Conservation (phyloP, 2,888 invertebrate species). For the Tetragnatha montana region DNA sequence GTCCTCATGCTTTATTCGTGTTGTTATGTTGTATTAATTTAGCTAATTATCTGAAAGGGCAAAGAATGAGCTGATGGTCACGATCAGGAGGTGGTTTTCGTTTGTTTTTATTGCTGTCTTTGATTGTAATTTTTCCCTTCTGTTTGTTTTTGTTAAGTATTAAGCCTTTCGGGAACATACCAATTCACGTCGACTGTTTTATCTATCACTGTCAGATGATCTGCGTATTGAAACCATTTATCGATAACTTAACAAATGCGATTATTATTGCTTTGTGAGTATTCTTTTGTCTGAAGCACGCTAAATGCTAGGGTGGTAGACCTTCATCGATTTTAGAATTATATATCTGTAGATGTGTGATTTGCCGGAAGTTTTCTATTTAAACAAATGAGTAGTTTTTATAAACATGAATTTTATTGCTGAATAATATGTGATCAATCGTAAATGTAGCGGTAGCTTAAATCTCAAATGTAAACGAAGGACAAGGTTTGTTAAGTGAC, state of each 20-base stretch:
- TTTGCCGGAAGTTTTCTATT: too few species aligned
- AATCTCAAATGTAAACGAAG: too few species aligned
- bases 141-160: neutral
- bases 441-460: too few species aligned
- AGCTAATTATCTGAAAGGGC: neutral
- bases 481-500: too few species aligned
- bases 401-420: too few species aligned
- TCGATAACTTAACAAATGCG: neutral
- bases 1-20: slow-evolving; percentile 11
- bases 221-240: neutral
- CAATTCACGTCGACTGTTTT: neutral
- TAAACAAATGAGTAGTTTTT: too few species aligned
- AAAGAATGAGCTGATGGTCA: neutral
- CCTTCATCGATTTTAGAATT: too few species aligned
- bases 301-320: too few species aligned
- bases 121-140: neutral
- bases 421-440: too few species aligned
- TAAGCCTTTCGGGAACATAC: neutral
- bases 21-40: neutral
- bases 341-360: too few species aligned
- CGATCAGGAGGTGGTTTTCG: neutral
- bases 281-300: too few species aligned
- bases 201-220: neutral
- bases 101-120: neutral
- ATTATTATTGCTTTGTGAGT: neutral